These are phyloP conservation scores for Catamblyrhynchus diadema DNA, from an alignment of 2,797 vertebrate species.

Conservation along the genomic window DNA sequence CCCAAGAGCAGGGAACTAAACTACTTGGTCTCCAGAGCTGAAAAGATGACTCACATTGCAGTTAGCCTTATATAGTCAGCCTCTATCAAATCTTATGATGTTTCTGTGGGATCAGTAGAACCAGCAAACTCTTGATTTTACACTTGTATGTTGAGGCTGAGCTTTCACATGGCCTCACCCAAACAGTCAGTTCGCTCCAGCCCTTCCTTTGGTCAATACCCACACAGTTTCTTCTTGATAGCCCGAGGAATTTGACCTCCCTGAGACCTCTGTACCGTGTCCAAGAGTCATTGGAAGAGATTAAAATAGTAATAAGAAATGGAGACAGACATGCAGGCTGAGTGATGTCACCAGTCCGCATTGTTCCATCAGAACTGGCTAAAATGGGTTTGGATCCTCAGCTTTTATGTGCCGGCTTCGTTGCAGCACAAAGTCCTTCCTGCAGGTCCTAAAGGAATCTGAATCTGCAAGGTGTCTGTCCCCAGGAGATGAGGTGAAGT, in stretches of 20 bases:
- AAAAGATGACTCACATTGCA: not conserved
- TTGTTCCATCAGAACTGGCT: not conserved
- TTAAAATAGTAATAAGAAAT: not conserved
- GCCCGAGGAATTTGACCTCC: not conserved
- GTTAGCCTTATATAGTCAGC: not conserved
- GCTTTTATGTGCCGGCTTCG: not conserved
- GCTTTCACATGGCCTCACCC: not conserved
- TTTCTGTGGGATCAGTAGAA: not conserved
- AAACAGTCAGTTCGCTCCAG: not conserved
- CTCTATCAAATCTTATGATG: not conserved
- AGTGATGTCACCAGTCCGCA: accelerated
- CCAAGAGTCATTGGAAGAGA: not conserved
- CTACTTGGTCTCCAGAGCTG: not conserved
- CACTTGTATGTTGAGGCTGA: not conserved
- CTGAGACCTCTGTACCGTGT: not conserved
- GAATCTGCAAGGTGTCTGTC: not conserved
- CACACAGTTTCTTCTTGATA: not conserved
- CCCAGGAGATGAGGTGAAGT: not conserved
- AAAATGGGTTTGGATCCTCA: not conserved
- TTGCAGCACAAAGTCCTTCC: not conserved
- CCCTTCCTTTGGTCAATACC: not conserved
- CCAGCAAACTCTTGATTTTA: not conserved
- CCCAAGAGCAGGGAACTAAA: not conserved
- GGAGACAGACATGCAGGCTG: not conserved
- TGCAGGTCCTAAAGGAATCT: not conserved